A percentile compares a stretch with the other conserved stretches of the same genome.
These are phyloP conservation scores for Paradoxurus hermaphroditus DNA, from an alignment of 2,113 vertebrate genomes.

Conservation along the genomic window DNA sequence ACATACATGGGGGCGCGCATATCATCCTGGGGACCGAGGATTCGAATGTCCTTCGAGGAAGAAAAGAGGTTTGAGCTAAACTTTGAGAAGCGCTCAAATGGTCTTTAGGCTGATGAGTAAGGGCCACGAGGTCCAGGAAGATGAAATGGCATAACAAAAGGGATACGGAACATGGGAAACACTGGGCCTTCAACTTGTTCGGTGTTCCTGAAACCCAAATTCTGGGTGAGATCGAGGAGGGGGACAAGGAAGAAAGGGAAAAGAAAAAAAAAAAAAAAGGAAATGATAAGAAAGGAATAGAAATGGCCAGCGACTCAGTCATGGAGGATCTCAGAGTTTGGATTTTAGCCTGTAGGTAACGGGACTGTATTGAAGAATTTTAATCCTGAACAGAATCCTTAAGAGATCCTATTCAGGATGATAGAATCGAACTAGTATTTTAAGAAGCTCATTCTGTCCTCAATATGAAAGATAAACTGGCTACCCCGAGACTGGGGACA, in stretches of 20 bases:
- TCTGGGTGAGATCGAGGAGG: not conserved
- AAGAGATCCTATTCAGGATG: not conserved
- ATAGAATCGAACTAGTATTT: conserved; percentile 18
- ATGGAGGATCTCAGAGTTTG: not conserved
- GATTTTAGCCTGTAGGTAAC: not conserved
- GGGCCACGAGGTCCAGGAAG: not conserved
- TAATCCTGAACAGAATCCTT: not conserved
- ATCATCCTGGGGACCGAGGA: not conserved
- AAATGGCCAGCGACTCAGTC: not conserved
- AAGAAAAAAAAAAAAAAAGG: not conserved
- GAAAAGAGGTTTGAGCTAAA: not conserved
- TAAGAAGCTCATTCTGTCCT: not conserved
- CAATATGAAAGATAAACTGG: not conserved
- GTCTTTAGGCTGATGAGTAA: not conserved
- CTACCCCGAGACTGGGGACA: not conserved
- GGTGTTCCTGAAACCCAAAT: not conserved
- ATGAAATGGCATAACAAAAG: not conserved
- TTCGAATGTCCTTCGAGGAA: not conserved
- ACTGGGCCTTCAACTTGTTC: not conserved
- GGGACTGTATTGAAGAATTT: not conserved
- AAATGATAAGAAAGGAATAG: not conserved
- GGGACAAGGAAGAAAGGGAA: not conserved
- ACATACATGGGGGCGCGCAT: not conserved
- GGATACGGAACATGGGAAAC: not conserved
- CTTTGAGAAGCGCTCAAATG: not conserved